Conservation (phyloP, 2,113 vertebrate genomes). For the Channa argus region DNA sequence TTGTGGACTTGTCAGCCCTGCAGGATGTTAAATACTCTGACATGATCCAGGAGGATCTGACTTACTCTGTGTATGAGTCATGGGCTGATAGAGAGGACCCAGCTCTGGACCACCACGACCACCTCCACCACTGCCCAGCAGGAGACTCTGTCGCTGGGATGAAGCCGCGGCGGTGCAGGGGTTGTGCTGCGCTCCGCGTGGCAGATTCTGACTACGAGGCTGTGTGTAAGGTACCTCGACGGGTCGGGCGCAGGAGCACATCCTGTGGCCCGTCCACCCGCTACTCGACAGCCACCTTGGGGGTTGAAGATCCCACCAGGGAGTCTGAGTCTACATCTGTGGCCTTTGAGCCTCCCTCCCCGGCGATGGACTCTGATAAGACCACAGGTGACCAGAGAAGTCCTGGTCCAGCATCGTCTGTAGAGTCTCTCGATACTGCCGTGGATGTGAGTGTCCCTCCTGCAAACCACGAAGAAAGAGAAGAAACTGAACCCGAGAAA, state of each 20-base stretch:
- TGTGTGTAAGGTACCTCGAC: constrained; percentile 91
- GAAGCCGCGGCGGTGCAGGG: constrained; percentile 87
- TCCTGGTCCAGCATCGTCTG: constrained; percentile 81
- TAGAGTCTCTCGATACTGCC: constrained; percentile 87
- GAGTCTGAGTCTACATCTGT: constrained; percentile 44
- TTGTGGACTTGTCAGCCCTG: constrained; percentile 84
- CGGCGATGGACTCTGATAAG: constrained; percentile 61
- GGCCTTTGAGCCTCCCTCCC: constrained; percentile 43
- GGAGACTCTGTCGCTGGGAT: constrained; percentile 58
- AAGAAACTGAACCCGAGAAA: constrained; percentile 61
- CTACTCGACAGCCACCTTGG: constrained; percentile 72
- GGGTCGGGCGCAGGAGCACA: constrained; percentile 86
- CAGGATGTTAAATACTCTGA: constrained; percentile 85
- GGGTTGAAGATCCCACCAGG: constrained; percentile 70
- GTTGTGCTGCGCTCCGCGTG: constrained; percentile 88
- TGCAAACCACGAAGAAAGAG: constrained; percentile 39
- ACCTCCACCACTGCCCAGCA: constrained; percentile 79
- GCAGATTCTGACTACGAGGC: constrained; percentile 94
- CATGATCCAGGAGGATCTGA: constrained; percentile 91
- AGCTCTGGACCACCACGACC: constrained; percentile 66
- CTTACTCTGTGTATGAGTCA: constrained; percentile 90
- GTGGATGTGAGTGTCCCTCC: constrained; percentile 72
- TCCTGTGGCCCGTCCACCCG: constrained; percentile 86
- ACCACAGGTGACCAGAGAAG: constrained; percentile 79
- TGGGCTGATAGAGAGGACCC: constrained; percentile 91